phyloP scores from a whole-genome alignment of 2,888 invertebrate species.

The Merodon equestris region DNA sequence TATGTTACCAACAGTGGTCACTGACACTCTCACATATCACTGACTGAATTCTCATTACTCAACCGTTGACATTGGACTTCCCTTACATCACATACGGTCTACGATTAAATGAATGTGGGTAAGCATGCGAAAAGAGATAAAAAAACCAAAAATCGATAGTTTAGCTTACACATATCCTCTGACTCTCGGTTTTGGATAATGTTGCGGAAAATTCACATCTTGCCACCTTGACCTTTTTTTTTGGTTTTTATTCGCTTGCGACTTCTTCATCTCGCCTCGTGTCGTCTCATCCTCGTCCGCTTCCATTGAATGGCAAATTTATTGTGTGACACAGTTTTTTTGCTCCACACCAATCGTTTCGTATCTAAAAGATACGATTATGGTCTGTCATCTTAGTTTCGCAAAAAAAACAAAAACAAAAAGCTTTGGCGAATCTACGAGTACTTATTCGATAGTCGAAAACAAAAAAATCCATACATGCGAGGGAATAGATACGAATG shows the following conservation, averaged over 20 bases:
- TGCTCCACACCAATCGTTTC: no score
- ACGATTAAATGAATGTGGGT: conserved; percentile 32
- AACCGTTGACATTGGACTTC: conserved; percentile 43
- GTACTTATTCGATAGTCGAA: conserved; percentile 58
- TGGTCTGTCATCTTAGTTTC: no score
- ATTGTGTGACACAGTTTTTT: conserved; percentile 50
- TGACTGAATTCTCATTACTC: conserved; percentile 35
- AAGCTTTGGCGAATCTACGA: conserved; percentile 32
- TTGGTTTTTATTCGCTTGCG: not conserved
- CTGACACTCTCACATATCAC: not conserved
- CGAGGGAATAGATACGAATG: conserved; percentile 19
- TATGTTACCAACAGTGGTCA: no score
- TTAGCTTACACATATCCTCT: not conserved
- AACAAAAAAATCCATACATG: conserved; percentile 21
- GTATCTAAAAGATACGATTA: no score
- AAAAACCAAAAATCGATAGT: conserved; percentile 14
- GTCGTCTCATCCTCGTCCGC: conserved; percentile 41
- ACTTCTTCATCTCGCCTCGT: not conserved
- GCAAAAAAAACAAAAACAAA: conserved; percentile 9
- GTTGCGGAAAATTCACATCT: conserved; percentile 52
- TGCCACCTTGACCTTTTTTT: conserved; percentile 66
- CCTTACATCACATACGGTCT: conserved; percentile 53
- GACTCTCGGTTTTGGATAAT: conserved; percentile 1
- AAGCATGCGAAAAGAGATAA: no score
- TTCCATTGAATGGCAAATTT: conserved; percentile 44